Evolutionary conservation across 2,888 invertebrate species (phyloP).

Genomic region (Cheilosia impressa): DNA sequence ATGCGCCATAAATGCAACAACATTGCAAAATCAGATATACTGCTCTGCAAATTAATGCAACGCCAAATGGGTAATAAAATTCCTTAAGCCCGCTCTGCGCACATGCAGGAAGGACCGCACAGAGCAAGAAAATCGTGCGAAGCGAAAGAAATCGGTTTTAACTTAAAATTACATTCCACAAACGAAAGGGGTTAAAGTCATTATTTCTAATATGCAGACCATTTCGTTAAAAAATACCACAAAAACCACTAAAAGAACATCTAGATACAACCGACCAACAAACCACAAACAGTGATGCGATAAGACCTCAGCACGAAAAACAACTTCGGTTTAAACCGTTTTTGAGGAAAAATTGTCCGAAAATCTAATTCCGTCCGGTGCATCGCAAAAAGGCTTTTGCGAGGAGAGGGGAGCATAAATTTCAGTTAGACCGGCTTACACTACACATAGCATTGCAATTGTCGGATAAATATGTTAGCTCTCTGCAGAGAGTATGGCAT

Average conservation of each 20-base stretch:
- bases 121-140: neutral
- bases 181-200: slow-evolving; percentile 17
- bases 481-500: slow-evolving; percentile 24
- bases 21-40: slow-evolving; percentile 49
- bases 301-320: slow-evolving; percentile 49
- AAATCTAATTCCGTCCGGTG: slow-evolving; percentile 22
- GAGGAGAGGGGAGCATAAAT: slow-evolving; percentile 48
- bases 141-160: slow-evolving; percentile 48
- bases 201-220: slow-evolving; percentile 42
- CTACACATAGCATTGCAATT: slow-evolving; percentile 56
- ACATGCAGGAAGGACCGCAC: neutral
- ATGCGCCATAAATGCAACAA: slow-evolving; percentile 55
- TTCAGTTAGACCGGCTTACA: slow-evolving; percentile 55
- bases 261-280: slow-evolving; percentile 40
- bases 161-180: slow-evolving; percentile 18
- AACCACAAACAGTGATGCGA: slow-evolving; percentile 72
- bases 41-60: slow-evolving; percentile 42
- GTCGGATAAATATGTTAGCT: slow-evolving; percentile 69
- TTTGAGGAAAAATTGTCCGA: slow-evolving; percentile 32
- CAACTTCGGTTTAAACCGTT: slow-evolving; percentile 17
- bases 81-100: slow-evolving; percentile 3
- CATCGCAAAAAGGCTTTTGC: neutral
- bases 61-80: slow-evolving; percentile 62
- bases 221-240: slow-evolving; percentile 25
- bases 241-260: slow-evolving; percentile 33